Conservation (phyloP, 2,888 invertebrate genomes). For the Carpatolechia fugitivella region DNA sequence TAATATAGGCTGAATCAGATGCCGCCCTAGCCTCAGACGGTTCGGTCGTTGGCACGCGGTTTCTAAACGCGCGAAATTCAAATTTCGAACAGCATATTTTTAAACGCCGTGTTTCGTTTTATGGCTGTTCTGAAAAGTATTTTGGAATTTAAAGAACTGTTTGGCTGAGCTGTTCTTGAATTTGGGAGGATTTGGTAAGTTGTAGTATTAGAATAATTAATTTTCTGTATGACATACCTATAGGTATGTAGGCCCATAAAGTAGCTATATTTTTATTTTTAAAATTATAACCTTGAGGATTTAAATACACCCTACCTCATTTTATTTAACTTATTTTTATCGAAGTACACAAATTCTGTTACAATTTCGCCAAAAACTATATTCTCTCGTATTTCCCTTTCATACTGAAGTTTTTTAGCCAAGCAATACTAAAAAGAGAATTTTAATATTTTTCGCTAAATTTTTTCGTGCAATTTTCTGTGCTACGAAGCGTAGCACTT, state of each 20-base stretch:
- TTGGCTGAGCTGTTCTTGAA: slow-evolving; percentile 3
- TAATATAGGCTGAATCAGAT: slow-evolving; percentile 52
- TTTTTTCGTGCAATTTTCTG: slow-evolving; percentile 27
- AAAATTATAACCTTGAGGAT: too few relatives aligned
- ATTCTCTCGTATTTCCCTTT: too few relatives aligned
- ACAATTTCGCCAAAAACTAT: too few relatives aligned
- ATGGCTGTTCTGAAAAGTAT: neutral
- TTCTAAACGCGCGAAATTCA: slow-evolving; percentile 29
- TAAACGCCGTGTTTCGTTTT: slow-evolving; percentile 3
- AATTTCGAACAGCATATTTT: slow-evolving; percentile 29
- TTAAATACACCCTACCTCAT: too few relatives aligned
- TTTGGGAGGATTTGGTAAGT: slow-evolving; percentile 12
- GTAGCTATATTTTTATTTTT: too few relatives aligned
- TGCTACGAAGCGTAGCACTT: slow-evolving; percentile 46
- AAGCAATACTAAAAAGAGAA: too few relatives aligned
- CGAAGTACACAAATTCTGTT: too few relatives aligned
- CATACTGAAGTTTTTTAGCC: too few relatives aligned
- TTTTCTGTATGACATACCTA: neutral
- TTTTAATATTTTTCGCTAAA: neutral
- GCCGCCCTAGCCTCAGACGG: slow-evolving; percentile 45
- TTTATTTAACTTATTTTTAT: too few relatives aligned
- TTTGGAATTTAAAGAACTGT: neutral
- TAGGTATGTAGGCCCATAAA: too few relatives aligned
- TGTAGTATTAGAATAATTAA: neutral
- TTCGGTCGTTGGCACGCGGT: slow-evolving; percentile 38